Evolutionary conservation across 1,140 invertebrate genomes (phyloP).

Genomic region (Cephus cinctus): DNA sequence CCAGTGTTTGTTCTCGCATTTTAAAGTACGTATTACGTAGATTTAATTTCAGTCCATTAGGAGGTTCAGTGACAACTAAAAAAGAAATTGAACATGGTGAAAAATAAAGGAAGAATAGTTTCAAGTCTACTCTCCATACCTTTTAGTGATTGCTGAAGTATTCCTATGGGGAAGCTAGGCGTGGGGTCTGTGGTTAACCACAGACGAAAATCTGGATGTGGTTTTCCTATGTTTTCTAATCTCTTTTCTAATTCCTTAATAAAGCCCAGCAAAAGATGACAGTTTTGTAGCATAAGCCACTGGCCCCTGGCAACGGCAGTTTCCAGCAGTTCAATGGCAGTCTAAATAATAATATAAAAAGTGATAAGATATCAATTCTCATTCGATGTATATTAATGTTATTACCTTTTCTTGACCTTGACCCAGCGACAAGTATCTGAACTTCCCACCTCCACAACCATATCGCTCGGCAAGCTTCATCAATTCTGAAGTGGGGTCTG

Average conservation of each 20-base stretch:
- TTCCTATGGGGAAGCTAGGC: slow-evolving; percentile 82
- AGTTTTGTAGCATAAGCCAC: slow-evolving; percentile 91
- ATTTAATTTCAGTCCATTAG: slow-evolving; percentile 86
- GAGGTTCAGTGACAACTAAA: slow-evolving; percentile 84
- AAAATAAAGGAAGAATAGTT: slow-evolving; percentile 5
- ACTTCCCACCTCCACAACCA: slow-evolving; percentile 70
- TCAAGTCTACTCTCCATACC: slow-evolving; percentile 58
- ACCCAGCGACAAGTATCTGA: slow-evolving; percentile 82
- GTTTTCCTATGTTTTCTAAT: slow-evolving; percentile 73
- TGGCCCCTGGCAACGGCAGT: slow-evolving; percentile 73
- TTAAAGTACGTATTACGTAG: slow-evolving; percentile 86
- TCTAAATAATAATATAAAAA: slow-evolving; percentile 47
- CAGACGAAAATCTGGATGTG: slow-evolving; percentile 86
- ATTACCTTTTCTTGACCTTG: slow-evolving; percentile 82
- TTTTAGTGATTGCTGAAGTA: slow-evolving; percentile 83
- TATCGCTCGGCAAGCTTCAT: slow-evolving; percentile 79
- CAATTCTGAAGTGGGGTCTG: slow-evolving; percentile 84
- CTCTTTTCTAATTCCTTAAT: slow-evolving; percentile 78
- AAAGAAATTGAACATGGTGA: slow-evolving; percentile 18
- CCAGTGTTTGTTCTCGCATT: slow-evolving; percentile 68
- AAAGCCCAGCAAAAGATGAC: slow-evolving; percentile 81
- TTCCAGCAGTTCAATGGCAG: slow-evolving; percentile 71
- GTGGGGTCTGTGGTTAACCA: slow-evolving; percentile 91
- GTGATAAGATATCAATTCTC: no score
- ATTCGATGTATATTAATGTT: no score